Percentiles rank a stretch among this genome's conserved stretches.
Conservation (phyloP, 2,888 invertebrate genomes). For the Notocelia uddmanniana region DNA sequence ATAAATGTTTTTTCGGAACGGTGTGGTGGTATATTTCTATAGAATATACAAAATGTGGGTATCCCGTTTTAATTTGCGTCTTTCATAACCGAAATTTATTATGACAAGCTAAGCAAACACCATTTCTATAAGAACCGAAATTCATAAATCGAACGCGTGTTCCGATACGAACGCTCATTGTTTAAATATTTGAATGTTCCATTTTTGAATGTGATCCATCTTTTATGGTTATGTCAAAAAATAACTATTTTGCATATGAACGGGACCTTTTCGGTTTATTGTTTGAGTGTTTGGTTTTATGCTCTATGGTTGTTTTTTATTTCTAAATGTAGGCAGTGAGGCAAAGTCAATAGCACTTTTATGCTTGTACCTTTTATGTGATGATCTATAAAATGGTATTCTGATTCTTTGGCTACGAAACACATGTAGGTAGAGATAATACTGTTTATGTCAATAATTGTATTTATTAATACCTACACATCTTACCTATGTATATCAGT, state of each 20-base stretch:
- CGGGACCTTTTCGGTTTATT: conserved; percentile 57
- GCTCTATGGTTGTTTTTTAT: conserved; percentile 51
- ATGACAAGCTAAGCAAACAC: conserved; percentile 33
- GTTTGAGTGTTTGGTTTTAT: conserved; percentile 63
- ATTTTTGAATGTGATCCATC: conserved; percentile 75
- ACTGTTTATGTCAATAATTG: background rate
- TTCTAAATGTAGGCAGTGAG: conserved; percentile 45
- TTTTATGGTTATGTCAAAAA: conserved; percentile 80
- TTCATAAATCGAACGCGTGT: conserved; percentile 59
- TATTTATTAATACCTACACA: background rate
- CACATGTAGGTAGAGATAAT: background rate
- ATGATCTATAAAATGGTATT: conserved; percentile 38
- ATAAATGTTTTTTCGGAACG: too few relatives aligned
- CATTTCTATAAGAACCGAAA: conserved; percentile 21
- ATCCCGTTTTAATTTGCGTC: background rate
- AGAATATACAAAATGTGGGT: background rate
- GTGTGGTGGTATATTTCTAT: background rate
- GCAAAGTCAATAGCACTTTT: conserved; percentile 52
- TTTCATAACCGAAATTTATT: conserved; percentile 34
- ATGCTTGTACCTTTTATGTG: conserved; percentile 58
- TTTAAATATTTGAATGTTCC: conserved; percentile 67
- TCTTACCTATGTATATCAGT: too few relatives aligned
- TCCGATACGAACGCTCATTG: conserved; percentile 53
- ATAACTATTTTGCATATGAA: conserved; percentile 81
- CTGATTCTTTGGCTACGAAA: conserved; percentile 13